Conservation (phyloP, 2,888 invertebrate genomes). For the Hypsopygia costalis region DNA sequence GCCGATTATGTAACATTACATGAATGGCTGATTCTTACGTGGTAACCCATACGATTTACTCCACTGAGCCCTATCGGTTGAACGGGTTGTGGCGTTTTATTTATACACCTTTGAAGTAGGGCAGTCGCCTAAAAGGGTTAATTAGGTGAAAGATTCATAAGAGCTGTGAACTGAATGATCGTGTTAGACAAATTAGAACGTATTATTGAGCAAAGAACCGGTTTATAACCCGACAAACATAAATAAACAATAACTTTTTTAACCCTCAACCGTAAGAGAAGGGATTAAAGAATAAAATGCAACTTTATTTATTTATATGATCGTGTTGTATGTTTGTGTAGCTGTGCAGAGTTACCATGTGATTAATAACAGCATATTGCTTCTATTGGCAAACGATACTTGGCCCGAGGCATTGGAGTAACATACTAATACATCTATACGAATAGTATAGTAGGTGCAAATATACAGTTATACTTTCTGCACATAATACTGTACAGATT, state of each 20-base stretch:
- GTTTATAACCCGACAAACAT: conserved; percentile 40
- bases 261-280: background rate
- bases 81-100: conserved; percentile 50
- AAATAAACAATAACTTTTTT: background rate
- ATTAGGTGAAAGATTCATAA: conserved; percentile 74
- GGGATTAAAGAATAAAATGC: background rate
- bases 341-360: conserved; percentile 17
- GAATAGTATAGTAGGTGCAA: no score
- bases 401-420: conserved; percentile 7
- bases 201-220: conserved; percentile 69
- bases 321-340: background rate
- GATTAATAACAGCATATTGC: conserved; percentile 34
- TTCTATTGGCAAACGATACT: conserved; percentile 23
- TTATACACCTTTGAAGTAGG: conserved; percentile 68
- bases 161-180: conserved; percentile 61
- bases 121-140: conserved; percentile 67
- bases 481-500: no score
- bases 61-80: conserved; percentile 44
- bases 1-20: background rate
- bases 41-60: conserved; percentile 52
- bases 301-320: background rate
- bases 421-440: background rate
- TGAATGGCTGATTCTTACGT: conserved; percentile 22
- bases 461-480: no score
- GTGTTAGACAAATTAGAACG: conserved; percentile 70